These are phyloP conservation scores for Acanthosepion esculentum DNA, from an alignment of 2,888 invertebrate genomes.

Conservation along the genomic window DNA sequence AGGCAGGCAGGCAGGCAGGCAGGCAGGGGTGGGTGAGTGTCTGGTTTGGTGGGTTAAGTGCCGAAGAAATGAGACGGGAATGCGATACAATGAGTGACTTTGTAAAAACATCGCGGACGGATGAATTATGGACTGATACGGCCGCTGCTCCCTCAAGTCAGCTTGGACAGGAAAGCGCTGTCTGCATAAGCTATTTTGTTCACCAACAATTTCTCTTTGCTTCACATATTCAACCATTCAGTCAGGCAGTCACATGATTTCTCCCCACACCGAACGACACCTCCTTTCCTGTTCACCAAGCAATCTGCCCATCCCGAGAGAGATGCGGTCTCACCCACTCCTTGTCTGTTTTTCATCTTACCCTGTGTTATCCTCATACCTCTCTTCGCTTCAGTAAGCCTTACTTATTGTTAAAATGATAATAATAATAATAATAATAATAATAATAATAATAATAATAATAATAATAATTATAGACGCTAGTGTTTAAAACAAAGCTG, in stretches of 20 bases:
- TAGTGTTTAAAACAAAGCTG: background rate
- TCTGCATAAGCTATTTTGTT: background rate
- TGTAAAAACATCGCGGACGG: background rate
- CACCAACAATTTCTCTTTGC: background rate
- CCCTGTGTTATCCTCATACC: background rate
- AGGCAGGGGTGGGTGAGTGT: background rate
- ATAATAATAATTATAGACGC: background rate
- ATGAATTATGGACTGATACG: background rate
- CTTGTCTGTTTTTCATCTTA: slow-evolving; percentile 8
- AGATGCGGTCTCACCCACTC: background rate
- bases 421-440: too few relatives aligned
- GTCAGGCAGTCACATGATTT: background rate
- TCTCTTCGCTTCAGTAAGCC: slow-evolving; percentile 11
- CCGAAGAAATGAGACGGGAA: background rate
- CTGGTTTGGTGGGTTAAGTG: background rate
- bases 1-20: background rate
- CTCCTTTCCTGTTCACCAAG: background rate
- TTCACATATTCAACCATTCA: background rate
- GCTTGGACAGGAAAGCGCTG: background rate
- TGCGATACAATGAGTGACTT: slow-evolving; percentile 18
- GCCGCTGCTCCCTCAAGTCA: background rate
- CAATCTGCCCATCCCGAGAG: background rate
- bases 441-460: too few relatives aligned
- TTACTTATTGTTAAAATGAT: background rate
- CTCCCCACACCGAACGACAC: background rate